Evolutionary conservation across 2,113 vertebrate species (phyloP).

Genomic region (Callionymus lyra): DNA sequence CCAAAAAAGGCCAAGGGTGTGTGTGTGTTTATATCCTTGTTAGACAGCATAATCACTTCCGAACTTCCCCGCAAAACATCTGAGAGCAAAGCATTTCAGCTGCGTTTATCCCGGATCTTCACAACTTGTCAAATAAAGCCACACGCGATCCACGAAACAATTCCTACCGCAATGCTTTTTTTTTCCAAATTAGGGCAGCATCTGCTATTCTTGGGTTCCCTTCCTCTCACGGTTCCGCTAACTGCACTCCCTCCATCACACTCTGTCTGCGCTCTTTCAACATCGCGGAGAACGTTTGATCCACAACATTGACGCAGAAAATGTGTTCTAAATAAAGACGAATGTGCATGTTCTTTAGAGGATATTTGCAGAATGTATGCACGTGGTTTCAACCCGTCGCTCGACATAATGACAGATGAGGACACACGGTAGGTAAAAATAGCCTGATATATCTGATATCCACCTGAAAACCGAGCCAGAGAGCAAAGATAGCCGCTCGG

Average conservation of each 20-base stretch:
- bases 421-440: slow-evolving; percentile 13
- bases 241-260: slow-evolving; percentile 21
- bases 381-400: slow-evolving; percentile 11
- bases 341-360: slow-evolving; percentile 43
- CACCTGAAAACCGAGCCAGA: slow-evolving; percentile 12
- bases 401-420: slow-evolving; percentile 23
- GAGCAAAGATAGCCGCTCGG: slow-evolving; percentile 6
- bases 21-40: slow-evolving; percentile 10
- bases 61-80: slow-evolving; percentile 35
- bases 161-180: slow-evolving; percentile 12
- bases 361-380: slow-evolving; percentile 35
- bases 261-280: slow-evolving; percentile 35
- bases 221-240: slow-evolving; percentile 11
- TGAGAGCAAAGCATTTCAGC: slow-evolving; percentile 23
- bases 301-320: slow-evolving; percentile 23
- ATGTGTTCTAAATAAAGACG: slow-evolving; percentile 33
- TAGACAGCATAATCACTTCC: slow-evolving; percentile 21
- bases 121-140: slow-evolving; percentile 15
- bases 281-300: slow-evolving; percentile 40
- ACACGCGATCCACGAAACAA: slow-evolving; percentile 19
- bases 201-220: slow-evolving; percentile 26
- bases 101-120: slow-evolving; percentile 17
- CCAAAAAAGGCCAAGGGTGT: slow-evolving; percentile 20
- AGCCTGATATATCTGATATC: slow-evolving; percentile 12
- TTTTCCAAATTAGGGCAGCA: slow-evolving; percentile 34